Conservation (phyloP, 2,888 invertebrate genomes). For the Cerastoderma edule region DNA sequence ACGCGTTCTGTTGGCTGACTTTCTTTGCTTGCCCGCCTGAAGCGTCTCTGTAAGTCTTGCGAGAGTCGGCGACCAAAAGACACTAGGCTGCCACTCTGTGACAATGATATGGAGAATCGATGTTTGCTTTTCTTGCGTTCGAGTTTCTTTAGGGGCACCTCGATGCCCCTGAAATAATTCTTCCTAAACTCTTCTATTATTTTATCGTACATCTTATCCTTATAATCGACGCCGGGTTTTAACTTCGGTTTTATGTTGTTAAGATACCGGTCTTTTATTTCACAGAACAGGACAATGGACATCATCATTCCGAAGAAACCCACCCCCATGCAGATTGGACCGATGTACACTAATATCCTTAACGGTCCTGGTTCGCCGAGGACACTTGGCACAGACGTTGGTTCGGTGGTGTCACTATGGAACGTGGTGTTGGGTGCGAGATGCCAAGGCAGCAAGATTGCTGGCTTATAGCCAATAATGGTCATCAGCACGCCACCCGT, state of each 20-base stretch:
- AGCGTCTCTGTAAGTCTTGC: slow-evolving; percentile 44
- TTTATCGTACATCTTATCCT: slow-evolving; percentile 70
- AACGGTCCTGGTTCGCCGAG: slow-evolving; percentile 48
- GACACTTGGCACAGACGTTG: slow-evolving; percentile 39
- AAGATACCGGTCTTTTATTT: slow-evolving; percentile 95
- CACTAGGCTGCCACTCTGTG: slow-evolving; percentile 49
- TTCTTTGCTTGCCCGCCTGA: slow-evolving; percentile 43
- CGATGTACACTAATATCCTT: slow-evolving; percentile 92
- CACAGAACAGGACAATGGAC: slow-evolving; percentile 99
- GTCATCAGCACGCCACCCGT: slow-evolving; percentile 69
- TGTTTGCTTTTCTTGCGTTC: slow-evolving; percentile 42
- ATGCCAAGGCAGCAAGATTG: slow-evolving; percentile 45
- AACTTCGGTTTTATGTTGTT: slow-evolving; percentile 91
- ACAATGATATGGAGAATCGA: slow-evolving; percentile 50
- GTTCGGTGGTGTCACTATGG: slow-evolving; percentile 35
- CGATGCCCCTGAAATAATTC: slow-evolving; percentile 74
- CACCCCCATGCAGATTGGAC: slow-evolving; percentile 98
- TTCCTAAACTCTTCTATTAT: slow-evolving; percentile 72
- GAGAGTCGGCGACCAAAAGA: slow-evolving; percentile 51
- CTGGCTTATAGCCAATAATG: slow-evolving; percentile 69
- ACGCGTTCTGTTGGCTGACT: slow-evolving; percentile 43
- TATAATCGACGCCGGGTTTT: slow-evolving; percentile 56
- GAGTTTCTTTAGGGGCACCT: slow-evolving; percentile 63
- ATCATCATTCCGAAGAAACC: slow-evolving; percentile 99
- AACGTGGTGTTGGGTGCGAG: slow-evolving; percentile 31